phyloP scores from a whole-genome alignment of 2,113 vertebrate genomes.

The Caretta caretta region DNA sequence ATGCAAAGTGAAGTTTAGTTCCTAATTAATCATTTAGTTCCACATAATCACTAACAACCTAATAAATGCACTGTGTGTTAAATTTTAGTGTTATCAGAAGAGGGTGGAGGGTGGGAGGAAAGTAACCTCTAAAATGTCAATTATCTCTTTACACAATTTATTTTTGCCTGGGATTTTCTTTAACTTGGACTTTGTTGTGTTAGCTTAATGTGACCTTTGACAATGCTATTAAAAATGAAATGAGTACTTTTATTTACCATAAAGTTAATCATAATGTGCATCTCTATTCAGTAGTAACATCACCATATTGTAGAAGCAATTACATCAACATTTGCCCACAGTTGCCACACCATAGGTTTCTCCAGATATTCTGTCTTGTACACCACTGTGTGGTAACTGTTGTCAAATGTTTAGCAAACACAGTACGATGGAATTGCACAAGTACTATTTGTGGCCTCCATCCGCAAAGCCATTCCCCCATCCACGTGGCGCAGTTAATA shows the following conservation, averaged over 20 bases:
- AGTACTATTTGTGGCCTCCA: neutral
- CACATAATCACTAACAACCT: neutral
- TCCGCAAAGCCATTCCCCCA: neutral
- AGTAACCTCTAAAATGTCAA: neutral
- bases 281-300: conserved; percentile 23
- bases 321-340: conserved; percentile 31
- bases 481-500: neutral
- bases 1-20: neutral
- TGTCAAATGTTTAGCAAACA: conserved; percentile 33
- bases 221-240: conserved; percentile 34
- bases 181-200: conserved; percentile 3
- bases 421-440: neutral
- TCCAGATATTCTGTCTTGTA: conserved; percentile 24
- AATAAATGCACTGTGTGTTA: neutral
- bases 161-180: conserved; percentile 15
- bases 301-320: conserved; percentile 2
- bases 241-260: neutral
- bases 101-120: neutral
- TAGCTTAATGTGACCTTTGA: conserved; percentile 13
- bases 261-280: conserved; percentile 34
- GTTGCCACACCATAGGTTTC: conserved; percentile 43
- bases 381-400: conserved; percentile 19
- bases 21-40: neutral
- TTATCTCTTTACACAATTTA: neutral
- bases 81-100: neutral